Evolutionary conservation across 2,113 vertebrate genomes (phyloP), one percentile per base, ranked within the genome.

Genomic region (Mirounga angustirostris): DNA sequence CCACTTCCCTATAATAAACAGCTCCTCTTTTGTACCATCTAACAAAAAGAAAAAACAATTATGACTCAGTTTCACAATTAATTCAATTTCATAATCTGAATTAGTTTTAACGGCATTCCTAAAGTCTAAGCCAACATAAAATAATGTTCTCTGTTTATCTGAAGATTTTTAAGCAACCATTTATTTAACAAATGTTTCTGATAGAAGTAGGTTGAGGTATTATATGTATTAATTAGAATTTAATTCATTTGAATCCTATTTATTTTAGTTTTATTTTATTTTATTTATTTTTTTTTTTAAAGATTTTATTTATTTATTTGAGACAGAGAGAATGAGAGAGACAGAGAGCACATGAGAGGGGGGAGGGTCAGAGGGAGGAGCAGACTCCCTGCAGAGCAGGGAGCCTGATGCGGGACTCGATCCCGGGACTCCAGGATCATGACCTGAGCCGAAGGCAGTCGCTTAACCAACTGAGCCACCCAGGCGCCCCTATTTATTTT

Each of bases 251-350:
- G 28, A 89, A 79, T 84, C 11, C 87, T 71, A 69, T 2, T 84
- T 89, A 92, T 80, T 80, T 21, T 74, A 74, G 5, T 52, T 95
- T 92, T 63, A 69, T n/a, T n/a, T n/a, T n/a, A n/a, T n/a, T n/a
- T n/a, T n/a, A n/a, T n/a, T n/a, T n/a, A n/a, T n/a, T n/a, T n/a
- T n/a, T n/a, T n/a, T n/a, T n/a, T n/a, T n/a, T n/a, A n/a, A n/a
- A n/a, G n/a, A n/a, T n/a, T n/a, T n/a, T n/a, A n/a, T n/a, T n/a
- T n/a, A n/a, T n/a, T n/a, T n/a, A n/a, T n/a, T n/a, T n/a, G n/a
- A n/a, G n/a, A n/a, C n/a, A n/a, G n/a, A n/a, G n/a, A n/a, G n/a
- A n/a, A n/a, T n/a, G n/a, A n/a, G n/a, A n/a, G n/a, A n/a, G n/a
- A n/a, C n/a, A n/a, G n/a, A n/a, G n/a, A n/a, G n/a, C n/a, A n/a